Percentiles rank a stretch among this genome's conserved stretches.
Conservation (phyloP, 1,140 invertebrate species). For the Bicyclus anynana region DNA sequence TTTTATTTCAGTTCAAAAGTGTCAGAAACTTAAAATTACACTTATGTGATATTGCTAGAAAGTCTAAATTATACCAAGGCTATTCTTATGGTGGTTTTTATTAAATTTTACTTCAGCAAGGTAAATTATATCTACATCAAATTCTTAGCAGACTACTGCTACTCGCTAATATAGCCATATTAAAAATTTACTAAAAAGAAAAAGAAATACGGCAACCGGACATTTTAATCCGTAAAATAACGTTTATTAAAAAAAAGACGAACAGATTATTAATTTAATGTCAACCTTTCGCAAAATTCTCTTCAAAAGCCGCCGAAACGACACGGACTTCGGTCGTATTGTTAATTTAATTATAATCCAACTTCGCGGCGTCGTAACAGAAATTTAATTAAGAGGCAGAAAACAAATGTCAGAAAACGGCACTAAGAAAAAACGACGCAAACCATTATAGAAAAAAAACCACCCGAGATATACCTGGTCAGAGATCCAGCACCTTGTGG, state of each 20-base stretch:
- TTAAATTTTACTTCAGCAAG: no score
- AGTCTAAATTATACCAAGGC: no score
- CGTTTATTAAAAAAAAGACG: background rate
- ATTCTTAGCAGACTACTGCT: no score
- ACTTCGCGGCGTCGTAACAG: slow-evolving; percentile 52
- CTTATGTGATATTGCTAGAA: no score
- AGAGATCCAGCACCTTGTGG: slow-evolving; percentile 53
- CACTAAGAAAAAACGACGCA: slow-evolving; percentile 49
- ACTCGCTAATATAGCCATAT: no score
- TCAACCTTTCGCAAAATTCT: background rate
- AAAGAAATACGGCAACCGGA: no score
- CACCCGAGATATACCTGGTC: slow-evolving; percentile 46
- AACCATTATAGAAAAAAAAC: slow-evolving; percentile 26
- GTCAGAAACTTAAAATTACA: no score
- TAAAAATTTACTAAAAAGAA: no score
- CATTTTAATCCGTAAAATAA: background rate
- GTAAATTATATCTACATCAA: no score
- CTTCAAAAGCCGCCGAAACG: slow-evolving; percentile 6
- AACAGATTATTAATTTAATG: background rate
- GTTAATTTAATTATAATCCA: slow-evolving; percentile 52
- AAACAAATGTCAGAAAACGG: slow-evolving; percentile 56
- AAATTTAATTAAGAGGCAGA: slow-evolving; percentile 61
- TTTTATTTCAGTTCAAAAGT: no score
- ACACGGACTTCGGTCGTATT: background rate
- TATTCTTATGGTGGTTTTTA: no score